phyloP scores from a whole-genome alignment of 2,888 invertebrate species.

The Cryptocephalus primarius region DNA sequence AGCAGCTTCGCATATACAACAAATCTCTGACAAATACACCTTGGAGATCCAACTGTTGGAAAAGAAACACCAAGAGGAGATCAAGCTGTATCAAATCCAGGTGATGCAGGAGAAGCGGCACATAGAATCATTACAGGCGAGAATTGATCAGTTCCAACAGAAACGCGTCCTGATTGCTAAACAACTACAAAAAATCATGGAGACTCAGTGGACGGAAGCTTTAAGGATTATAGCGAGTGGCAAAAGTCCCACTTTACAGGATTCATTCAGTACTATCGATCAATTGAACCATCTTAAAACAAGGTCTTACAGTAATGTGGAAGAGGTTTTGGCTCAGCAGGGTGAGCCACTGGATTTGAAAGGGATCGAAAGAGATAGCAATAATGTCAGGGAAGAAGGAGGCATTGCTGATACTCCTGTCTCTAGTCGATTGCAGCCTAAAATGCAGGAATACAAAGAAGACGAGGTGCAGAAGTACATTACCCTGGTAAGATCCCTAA shows the following conservation, averaged over 20 bases:
- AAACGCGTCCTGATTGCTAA: constrained; percentile 41
- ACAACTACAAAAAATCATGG: constrained; percentile 63
- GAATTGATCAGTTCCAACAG: constrained; percentile 39
- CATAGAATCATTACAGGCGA: constrained; percentile 52
- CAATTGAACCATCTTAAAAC: constrained; percentile 28
- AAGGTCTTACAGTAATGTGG: constrained; percentile 13
- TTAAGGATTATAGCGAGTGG: constrained; percentile 50
- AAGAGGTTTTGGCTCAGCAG: constrained; percentile 10
- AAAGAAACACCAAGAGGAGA: constrained; percentile 70
- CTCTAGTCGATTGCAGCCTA: constrained; percentile 8
- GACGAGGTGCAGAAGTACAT: constrained; percentile 7
- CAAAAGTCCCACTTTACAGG: constrained; percentile 20
- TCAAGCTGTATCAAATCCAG: constrained; percentile 59
- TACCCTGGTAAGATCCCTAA: constrained; percentile 5
- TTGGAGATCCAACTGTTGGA: constrained; percentile 61
- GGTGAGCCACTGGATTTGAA: neutral
- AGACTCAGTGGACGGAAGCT: constrained; percentile 71
- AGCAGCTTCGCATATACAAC: constrained; percentile 59
- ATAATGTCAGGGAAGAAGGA: constrained; percentile 7
- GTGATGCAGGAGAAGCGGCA: constrained; percentile 58
- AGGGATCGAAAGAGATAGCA: constrained; percentile 1
- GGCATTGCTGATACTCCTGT: constrained; percentile 15
- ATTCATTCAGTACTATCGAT: constrained; percentile 15
- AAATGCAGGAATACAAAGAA: constrained; percentile 3
- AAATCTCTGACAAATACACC: constrained; percentile 55